phyloP scores from a whole-genome alignment of 30 jellyfish, hydroid and myxozoan genomes.

The Clytia hemisphaerica region DNA sequence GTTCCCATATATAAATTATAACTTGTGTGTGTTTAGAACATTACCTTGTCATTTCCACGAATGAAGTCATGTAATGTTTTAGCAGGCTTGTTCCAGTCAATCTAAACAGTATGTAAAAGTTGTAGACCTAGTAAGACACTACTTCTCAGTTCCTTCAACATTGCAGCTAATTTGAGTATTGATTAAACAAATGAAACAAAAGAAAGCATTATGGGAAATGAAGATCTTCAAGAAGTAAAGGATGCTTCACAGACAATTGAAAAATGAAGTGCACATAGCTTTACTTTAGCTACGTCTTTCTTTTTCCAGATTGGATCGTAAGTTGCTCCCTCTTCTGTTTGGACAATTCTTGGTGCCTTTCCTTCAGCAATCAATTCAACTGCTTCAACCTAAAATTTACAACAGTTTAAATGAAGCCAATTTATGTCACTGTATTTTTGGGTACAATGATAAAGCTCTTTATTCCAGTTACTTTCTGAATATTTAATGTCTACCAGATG shows the following conservation, averaged over 20 bases:
- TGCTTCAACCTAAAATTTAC: constrained; percentile 80
- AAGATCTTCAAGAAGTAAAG: no score
- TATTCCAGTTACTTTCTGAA: no score
- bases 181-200: no score
- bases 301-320: constrained; percentile 96
- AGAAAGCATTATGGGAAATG: no score
- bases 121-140: no score
- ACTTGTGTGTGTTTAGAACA: neutral
- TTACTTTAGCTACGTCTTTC: constrained; percentile 79
- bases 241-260: no score
- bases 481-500: no score
- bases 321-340: constrained; percentile 95
- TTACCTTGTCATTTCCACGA: constrained; percentile 98
- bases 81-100: constrained; percentile 71
- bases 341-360: constrained; percentile 76
- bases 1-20: neutral
- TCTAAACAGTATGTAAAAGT: constrained; percentile 37
- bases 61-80: constrained; percentile 70
- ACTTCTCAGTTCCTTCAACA: no score
- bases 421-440: no score
- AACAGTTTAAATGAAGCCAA: neutral
- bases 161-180: no score
- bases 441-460: no score
- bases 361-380: constrained; percentile 92
- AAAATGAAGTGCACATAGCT: neutral